Evolutionary conservation across 2,797 vertebrate genomes (phyloP).

Genomic region (Xyrichtys novacula): DNA sequence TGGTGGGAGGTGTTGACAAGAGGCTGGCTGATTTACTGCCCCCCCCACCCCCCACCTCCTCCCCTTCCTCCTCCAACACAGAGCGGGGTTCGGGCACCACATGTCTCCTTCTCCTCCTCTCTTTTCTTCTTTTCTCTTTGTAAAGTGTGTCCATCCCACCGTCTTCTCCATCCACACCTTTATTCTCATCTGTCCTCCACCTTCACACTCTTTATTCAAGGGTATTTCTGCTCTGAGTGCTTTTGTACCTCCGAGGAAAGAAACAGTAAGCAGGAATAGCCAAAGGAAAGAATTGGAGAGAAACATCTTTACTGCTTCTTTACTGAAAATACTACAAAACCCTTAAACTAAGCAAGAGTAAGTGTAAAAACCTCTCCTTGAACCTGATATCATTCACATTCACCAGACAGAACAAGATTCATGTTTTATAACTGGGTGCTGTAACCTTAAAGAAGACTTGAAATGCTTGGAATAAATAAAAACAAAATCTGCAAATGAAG

Average conservation of each 20-base stretch:
- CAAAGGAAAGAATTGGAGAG: background rate
- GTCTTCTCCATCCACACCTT: conserved; percentile 16
- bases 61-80: conserved; percentile 50
- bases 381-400: too few species aligned
- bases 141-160: conserved; percentile 4
- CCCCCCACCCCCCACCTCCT: conserved; percentile 75
- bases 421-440: too few species aligned
- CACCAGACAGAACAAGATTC: too few species aligned
- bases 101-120: conserved; percentile 22
- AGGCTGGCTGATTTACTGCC: conserved; percentile 98
- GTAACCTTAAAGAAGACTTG: too few species aligned
- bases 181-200: background rate
- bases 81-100: conserved; percentile 41
- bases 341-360: too few species aligned
- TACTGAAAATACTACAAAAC: too few species aligned
- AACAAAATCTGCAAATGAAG: too few species aligned
- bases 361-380: too few species aligned
- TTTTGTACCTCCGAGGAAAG: background rate
- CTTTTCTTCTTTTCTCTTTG: conserved; percentile 16
- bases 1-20: conserved; percentile 94
- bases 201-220: conserved; percentile 11
- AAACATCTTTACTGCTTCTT: background rate
- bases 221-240: conserved; percentile 5
- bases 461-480: too few species aligned
- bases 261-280: background rate